Evolutionary conservation across 2,113 vertebrate genomes (phyloP), one percentile per base, ranked within the genome.

Genomic region (Mesitornis unicolor): DNA sequence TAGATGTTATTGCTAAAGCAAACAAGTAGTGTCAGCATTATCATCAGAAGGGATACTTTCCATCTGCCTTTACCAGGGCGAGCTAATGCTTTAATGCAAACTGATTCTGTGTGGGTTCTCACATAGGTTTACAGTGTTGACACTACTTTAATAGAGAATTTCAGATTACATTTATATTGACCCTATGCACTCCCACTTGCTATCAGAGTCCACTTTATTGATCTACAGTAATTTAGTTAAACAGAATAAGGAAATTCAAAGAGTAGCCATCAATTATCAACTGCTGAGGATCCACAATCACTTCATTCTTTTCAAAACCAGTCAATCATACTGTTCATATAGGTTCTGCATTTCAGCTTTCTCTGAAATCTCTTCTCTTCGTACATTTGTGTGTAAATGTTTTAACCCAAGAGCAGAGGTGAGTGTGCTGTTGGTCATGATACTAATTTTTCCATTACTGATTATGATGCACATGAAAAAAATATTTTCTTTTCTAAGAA

Each of bases 261-360:
- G 64, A 26, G 4, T 25, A 54, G 7, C 4, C 1, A 0, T 42
- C 10, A 69, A 24, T 40, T 17, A 51, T 15, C 13, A 43, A 1
- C 29, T 45, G 7, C 12, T 85, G 42, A 65, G 10, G 61, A 86
- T 48, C 36, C 13, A 31, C 24, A 29, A 48, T 51, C 9, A n/a
- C 7, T 28, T 75, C 16, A 9, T 28, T 57, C 4, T 38, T 56
- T 56, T 15, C 28, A 35, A 51, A 54, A 12, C 1, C 38, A 67
- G 16, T 24, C 42, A 70, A 31, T 60, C 14, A 11, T 6, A 12
- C 6, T 59, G 38, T 42, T 28, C 12, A 5, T 26, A 18, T n/a
- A 47, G n/a, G 1, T 11, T 75, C 8, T 54, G 10, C 20, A n/a
- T 80, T 89, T 84, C 35, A 47, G 11, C 22, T 43, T 38, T 31